Conservation (phyloP, 2,888 invertebrate genomes). For the Ferrisia virgata region DNA sequence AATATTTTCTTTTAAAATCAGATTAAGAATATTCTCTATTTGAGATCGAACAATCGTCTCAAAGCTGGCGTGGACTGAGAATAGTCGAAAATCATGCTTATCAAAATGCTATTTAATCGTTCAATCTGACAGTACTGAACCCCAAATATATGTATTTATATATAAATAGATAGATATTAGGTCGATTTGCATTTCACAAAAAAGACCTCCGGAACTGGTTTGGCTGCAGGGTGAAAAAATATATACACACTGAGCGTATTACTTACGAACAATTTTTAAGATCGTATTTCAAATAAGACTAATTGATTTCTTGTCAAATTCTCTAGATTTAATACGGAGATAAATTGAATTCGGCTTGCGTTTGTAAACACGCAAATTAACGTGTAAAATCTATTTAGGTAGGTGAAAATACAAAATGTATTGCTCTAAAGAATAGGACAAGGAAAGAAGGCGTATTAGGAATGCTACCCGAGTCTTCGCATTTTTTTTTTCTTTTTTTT, state of each 20-base stretch:
- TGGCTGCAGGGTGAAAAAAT: background rate
- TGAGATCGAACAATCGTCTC: too few relatives aligned
- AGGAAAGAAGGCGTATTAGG: conserved; percentile 9
- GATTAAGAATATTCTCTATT: too few relatives aligned
- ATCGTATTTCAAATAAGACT: background rate
- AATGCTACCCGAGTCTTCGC: background rate
- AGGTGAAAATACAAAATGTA: background rate
- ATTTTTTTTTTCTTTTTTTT: background rate
- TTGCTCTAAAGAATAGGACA: background rate
- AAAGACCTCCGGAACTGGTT: too few relatives aligned
- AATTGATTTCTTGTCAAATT: background rate
- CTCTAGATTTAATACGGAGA: background rate
- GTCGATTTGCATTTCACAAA: too few relatives aligned
- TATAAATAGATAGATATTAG: too few relatives aligned
- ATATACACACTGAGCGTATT: background rate
- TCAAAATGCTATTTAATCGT: too few relatives aligned
- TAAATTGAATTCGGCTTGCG: background rate
- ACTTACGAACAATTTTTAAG: too few relatives aligned
- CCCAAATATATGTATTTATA: too few relatives aligned
- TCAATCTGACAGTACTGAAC: too few relatives aligned
- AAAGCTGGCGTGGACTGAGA: too few relatives aligned
- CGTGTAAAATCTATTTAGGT: background rate
- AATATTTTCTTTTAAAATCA: too few relatives aligned
- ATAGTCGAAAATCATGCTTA: too few relatives aligned
- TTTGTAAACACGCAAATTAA: background rate